Base-by-base conservation (phyloP, 2,888 invertebrate species). In the Agrochola circellaris region DNA sequence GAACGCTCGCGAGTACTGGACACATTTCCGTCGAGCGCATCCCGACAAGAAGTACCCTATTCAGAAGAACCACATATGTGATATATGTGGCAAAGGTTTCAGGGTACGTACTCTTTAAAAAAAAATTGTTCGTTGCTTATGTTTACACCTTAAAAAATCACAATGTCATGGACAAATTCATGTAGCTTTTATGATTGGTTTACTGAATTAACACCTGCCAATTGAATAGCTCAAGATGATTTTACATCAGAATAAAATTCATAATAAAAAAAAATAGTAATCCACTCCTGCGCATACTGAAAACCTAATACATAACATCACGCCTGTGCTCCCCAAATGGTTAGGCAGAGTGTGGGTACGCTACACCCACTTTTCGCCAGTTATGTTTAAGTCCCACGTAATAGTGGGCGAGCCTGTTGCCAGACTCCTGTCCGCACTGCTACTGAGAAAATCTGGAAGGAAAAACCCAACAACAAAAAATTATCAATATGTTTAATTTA, bases 21-120 rank as follows among this genome's bases (percentile, higher is more conserved):
- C 94, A 2, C 96, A 96, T 88, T 96, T 95, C 93, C 92, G 96
- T 0, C 93, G 96, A 58, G 90, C 83, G 26, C 96, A 96, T 73
- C 96, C 96, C 1, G 96, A 96, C 83, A 92, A 94, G 87, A 91
- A 91, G 70, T 96, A 96, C 79, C 96, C 96, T 34, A 93, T 96
- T 74, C 93, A 94, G 91, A 96, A 95, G 93, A 92, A 95, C 84
- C 93, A 95, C 82, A 90, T 96, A 23, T 96, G 96, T 56, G 96
- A 96, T 67, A 91, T 96, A 6, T 96, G 96, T 77, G 96, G 96
- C 6, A 96, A 96, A 87, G 93, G 95, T 75, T 96, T 96, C 82
- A 88, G 95, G 93, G 96, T 96, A 66, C 89, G 91, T 56, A n/a
- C 54, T 6, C 51, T 3, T 9, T 8, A 54, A 20, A 20, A 20